These are phyloP conservation scores for Tupaia tana DNA, from an alignment of 2,113 vertebrate genomes.

Conservation along the genomic window DNA sequence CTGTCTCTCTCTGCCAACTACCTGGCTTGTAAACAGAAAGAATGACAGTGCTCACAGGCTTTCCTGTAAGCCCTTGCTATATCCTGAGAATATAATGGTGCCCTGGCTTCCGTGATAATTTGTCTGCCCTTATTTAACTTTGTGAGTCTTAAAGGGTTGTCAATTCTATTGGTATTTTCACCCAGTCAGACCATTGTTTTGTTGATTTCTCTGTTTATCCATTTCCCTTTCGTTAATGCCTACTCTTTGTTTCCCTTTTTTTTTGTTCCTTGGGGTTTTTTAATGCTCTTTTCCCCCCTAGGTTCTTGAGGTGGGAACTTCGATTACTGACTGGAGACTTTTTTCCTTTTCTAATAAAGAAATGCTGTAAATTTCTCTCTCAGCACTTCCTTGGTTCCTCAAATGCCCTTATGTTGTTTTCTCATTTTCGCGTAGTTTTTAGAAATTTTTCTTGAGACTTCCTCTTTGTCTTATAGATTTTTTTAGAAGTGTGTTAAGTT, in stretches of 20 bases:
- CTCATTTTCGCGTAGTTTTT: not conserved
- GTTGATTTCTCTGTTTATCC: not conserved
- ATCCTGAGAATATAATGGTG: not conserved
- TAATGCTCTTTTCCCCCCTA: not conserved
- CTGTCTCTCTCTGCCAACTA: too few species aligned
- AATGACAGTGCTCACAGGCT: not conserved
- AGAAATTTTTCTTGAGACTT: not conserved
- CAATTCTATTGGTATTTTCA: not conserved
- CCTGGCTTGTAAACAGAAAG: too few species aligned
- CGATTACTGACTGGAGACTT: not conserved
- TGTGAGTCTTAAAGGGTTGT: not conserved
- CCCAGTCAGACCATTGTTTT: not conserved
- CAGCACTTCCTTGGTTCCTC: not conserved
- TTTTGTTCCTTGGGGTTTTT: not conserved
- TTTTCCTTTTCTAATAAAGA: not conserved
- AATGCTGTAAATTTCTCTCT: not conserved
- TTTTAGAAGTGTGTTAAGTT: not conserved
- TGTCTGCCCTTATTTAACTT: not conserved
- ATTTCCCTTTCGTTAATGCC: not conserved
- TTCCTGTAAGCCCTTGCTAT: not conserved
- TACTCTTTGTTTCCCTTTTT: not conserved
- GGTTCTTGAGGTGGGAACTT: not conserved
- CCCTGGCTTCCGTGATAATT: not conserved
- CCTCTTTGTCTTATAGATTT: not conserved
- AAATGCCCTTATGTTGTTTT: not conserved